These are phyloP conservation scores for Zingel zingel DNA, from an alignment of 2,113 vertebrate species.

Conservation along the genomic window DNA sequence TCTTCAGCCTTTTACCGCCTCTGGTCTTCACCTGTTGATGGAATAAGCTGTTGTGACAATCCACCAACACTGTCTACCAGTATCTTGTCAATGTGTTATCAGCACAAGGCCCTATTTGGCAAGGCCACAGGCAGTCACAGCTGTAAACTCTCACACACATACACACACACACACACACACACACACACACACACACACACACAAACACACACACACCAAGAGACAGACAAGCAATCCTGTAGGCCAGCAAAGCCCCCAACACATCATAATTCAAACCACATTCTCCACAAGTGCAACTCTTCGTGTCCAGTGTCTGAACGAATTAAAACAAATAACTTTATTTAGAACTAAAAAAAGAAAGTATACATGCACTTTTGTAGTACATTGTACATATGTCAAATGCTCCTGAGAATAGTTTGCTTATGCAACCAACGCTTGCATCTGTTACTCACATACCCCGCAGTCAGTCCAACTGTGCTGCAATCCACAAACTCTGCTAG, in stretches of 20 bases:
- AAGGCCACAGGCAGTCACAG: conserved; percentile 81
- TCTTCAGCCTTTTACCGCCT: conserved; percentile 8
- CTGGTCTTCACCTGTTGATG: conserved; percentile 51
- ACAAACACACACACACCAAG: conserved; percentile 35
- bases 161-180: conserved; percentile 64
- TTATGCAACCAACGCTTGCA: neutral
- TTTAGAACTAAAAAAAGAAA: neutral
- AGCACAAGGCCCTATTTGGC: conserved; percentile 71
- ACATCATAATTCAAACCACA: conserved; percentile 14
- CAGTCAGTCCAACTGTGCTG: conserved; percentile 10
- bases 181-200: conserved; percentile 45
- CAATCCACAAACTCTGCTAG: conserved; percentile 24
- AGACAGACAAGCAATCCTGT: conserved; percentile 19
- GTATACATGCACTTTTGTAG: neutral
- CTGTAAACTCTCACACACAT: conserved; percentile 79
- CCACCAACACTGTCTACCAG: conserved; percentile 59
- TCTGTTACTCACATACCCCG: neutral
- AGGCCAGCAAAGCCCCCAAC: conserved; percentile 13
- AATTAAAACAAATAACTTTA: neutral
- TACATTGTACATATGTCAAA: neutral
- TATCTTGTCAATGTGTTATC: conserved; percentile 81
- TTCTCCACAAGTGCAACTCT: conserved; percentile 11
- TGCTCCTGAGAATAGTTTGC: neutral
- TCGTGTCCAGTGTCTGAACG: conserved; percentile 14
- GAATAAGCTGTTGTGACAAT: conserved; percentile 56